phyloP scores from a whole-genome alignment of 2,113 vertebrate species.

The Channa argus region DNA sequence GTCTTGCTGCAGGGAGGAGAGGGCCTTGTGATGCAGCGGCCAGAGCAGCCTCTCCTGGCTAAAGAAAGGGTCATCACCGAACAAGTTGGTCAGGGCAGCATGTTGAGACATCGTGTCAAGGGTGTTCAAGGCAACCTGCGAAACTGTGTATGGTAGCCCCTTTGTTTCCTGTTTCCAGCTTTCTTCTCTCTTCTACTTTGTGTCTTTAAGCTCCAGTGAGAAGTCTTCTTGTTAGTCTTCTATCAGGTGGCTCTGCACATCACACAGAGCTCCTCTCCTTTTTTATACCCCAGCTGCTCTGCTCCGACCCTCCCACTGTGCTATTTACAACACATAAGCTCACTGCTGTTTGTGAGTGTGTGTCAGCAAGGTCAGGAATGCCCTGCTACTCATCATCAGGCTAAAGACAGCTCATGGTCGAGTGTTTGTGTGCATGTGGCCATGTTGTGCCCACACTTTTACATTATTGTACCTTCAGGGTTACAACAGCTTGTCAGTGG shows the following conservation, averaged over 20 bases:
- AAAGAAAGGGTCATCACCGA: conserved; percentile 79
- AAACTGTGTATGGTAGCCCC: background rate
- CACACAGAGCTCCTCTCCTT: background rate
- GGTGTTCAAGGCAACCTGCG: background rate
- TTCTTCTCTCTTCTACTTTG: conserved; percentile 11
- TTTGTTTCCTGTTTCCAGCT: background rate
- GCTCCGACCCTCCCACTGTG: background rate
- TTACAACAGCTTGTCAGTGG: no score
- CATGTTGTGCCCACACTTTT: no score
- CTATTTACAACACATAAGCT: conserved; percentile 75
- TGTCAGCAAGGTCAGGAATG: conserved; percentile 51
- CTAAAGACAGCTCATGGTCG: conserved; percentile 72
- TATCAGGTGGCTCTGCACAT: background rate
- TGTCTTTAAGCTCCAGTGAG: background rate
- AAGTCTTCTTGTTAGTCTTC: background rate
- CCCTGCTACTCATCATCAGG: conserved; percentile 56
- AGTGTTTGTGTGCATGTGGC: conserved; percentile 14
- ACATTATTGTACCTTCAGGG: no score
- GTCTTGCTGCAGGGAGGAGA: conserved; percentile 71
- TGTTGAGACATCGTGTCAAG: conserved; percentile 68
- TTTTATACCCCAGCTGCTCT: conserved; percentile 54
- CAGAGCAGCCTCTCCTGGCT: conserved; percentile 67
- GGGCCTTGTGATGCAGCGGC: conserved; percentile 53
- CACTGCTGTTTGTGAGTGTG: conserved; percentile 55
- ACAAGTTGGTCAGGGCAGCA: conserved; percentile 63